phyloP scores from a whole-genome alignment of 2,797 vertebrate genomes.

The Danio aesculapii region DNA sequence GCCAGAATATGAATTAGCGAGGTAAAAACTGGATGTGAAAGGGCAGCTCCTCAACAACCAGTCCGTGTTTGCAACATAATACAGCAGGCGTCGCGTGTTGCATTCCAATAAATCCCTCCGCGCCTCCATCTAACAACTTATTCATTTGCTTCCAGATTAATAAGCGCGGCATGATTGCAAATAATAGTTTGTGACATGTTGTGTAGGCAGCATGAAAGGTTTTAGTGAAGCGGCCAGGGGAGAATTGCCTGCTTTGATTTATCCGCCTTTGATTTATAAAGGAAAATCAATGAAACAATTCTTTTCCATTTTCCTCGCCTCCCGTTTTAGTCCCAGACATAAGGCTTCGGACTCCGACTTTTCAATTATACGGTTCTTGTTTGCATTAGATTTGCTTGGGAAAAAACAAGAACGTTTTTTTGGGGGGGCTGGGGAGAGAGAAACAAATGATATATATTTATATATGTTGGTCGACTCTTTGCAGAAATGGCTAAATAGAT shows the following conservation, averaged over 20 bases:
- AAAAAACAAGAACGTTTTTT: constrained; percentile 57
- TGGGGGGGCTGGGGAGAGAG: constrained; percentile 44
- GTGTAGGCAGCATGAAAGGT: constrained; percentile 77
- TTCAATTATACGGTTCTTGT: constrained; percentile 95
- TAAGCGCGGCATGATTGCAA: constrained; percentile 84
- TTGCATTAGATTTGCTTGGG: constrained; percentile 88
- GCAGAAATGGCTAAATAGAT: constrained; percentile 90
- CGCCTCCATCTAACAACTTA: constrained; percentile 71
- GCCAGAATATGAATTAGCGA: constrained; percentile 65
- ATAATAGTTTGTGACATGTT: constrained; percentile 89
- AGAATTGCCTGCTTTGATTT: constrained; percentile 90
- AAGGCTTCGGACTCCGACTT: constrained; percentile 85
- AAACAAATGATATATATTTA: constrained; percentile 77
- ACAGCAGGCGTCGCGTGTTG: constrained; percentile 64
- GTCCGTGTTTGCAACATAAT: constrained; percentile 66
- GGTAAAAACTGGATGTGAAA: constrained; percentile 60
- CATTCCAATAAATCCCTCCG: constrained; percentile 71
- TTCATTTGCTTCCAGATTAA: constrained; percentile 74
- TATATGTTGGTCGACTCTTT: constrained; percentile 81
- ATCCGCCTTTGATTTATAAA: constrained; percentile 87
- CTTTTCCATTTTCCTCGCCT: constrained; percentile 86
- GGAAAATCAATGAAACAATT: constrained; percentile 94
- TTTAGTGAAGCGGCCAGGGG: constrained; percentile 80
- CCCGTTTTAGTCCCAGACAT: constrained; percentile 83
- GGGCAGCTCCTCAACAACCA: constrained; percentile 65